A percentile compares a stretch with the other conserved stretches of the same genome.
Evolutionary conservation across 1,140 invertebrate species (phyloP).

Genomic region (Coptotermes formosanus): DNA sequence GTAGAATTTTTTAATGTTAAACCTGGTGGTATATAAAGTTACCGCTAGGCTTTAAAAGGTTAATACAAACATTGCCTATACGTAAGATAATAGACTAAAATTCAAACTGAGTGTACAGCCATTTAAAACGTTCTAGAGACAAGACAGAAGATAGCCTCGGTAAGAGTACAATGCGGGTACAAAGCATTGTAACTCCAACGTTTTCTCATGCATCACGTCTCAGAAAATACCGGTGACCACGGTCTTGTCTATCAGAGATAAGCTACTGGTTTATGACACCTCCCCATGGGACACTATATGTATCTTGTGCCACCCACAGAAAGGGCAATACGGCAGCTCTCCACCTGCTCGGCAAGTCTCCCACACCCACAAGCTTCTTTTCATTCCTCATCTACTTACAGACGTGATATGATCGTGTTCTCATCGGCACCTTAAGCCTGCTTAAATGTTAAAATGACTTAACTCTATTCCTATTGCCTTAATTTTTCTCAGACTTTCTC

Average conservation of each 20-base stretch:
- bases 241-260: background rate
- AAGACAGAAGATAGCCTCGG: background rate
- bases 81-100: background rate
- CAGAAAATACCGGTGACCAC: background rate
- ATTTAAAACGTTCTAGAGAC: background rate
- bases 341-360: background rate
- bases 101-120: slow-evolving; percentile 1
- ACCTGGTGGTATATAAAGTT: too few species aligned
- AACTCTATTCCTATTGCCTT: background rate
- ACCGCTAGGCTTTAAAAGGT: too few species aligned
- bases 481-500: too few species aligned
- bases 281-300: background rate
- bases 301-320: background rate
- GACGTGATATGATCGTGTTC: background rate
- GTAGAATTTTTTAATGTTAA: too few species aligned
- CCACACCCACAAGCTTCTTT: background rate
- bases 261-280: background rate
- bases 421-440: background rate
- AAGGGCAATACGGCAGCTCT: background rate
- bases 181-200: background rate
- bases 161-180: background rate
- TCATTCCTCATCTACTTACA: slow-evolving; percentile 6
- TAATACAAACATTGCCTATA: background rate
- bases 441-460: background rate
- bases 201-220: background rate